Evolutionary conservation across 2,797 vertebrate species (phyloP).

Genomic region (Holocentrus rufus): DNA sequence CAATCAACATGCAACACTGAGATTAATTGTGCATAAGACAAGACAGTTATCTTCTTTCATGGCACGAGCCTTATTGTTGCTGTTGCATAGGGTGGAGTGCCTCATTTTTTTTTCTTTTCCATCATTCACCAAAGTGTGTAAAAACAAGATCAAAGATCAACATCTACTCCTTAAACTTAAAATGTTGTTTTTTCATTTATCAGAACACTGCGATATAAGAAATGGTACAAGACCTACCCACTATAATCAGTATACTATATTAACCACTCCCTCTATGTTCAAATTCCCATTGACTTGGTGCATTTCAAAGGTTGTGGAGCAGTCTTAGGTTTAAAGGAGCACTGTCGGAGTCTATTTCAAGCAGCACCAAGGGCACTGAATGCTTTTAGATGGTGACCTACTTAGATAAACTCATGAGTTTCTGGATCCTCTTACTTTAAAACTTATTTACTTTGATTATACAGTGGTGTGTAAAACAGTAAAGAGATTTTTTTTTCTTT

Average conservation of each 20-base stretch:
- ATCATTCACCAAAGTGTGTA: not conserved
- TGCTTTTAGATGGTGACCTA: slow-evolving; percentile 83
- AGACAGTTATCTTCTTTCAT: slow-evolving; percentile 36
- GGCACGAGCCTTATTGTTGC: slow-evolving; percentile 7
- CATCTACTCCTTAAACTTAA: not conserved
- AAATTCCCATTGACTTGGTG: slow-evolving; percentile 56
- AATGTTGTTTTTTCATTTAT: not conserved
- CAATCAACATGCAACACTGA: too few relatives aligned
- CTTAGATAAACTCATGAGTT: slow-evolving; percentile 79
- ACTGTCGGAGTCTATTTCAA: slow-evolving; percentile 81
- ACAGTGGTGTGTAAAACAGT: slow-evolving; percentile 45
- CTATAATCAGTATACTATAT: slow-evolving; percentile 9
- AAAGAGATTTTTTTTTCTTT: slow-evolving; percentile 12
- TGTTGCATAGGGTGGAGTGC: too few relatives aligned
- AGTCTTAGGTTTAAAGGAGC: slow-evolving; percentile 77
- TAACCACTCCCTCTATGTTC: slow-evolving; percentile 36
- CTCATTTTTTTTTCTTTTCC: too few relatives aligned
- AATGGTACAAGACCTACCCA: slow-evolving; percentile 2
- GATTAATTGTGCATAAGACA: not conserved
- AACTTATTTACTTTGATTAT: slow-evolving; percentile 74
- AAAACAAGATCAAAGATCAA: slow-evolving; percentile 5
- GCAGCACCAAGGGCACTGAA: slow-evolving; percentile 82
- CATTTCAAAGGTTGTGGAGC: slow-evolving; percentile 71
- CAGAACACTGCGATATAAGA: not conserved
- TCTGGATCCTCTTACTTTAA: slow-evolving; percentile 72